Evolutionary conservation across 2,888 invertebrate species (phyloP), one percentile per base, ranked within the genome.

Genomic region (Biston betularia): DNA sequence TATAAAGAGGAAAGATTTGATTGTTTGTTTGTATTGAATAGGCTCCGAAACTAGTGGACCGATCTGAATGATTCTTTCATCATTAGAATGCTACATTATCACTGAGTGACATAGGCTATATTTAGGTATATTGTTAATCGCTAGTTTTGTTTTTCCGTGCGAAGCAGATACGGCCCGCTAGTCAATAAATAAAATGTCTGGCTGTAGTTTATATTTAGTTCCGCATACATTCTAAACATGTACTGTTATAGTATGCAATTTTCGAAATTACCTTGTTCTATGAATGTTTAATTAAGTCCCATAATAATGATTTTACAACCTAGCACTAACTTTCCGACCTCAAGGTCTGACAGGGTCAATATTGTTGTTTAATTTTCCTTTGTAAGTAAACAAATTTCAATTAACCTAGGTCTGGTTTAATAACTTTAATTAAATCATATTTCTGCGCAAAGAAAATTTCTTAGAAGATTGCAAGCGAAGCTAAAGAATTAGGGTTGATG

Each of bases 351-450:
- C 75, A 72, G 75, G 89, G 87, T 88, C 87, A 88, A 84, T 81
- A 83, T 84, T 80, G 83, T 86, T 81, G 76, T 79, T 78, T 79
- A 82, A 84, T 86, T 85, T 82, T 79, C 85, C 81, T 79, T 83
- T 83, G 80, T 80, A 15, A 14, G 75, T 81, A 88, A 85, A 89
- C 84, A 89, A 90, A 88, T 90, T 92, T 92, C 91, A 92, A 92
- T 92, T 92, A 91, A 84, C 84, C 78, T 65, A 73, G 75, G 79
- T 79, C 85, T 76, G 83, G 78, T 87, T 82, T 90, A 90, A 91
- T 91, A 87, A 86, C 84, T 89, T 88, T 89, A 90, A 91, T 92
- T 92, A 92, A 92, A 90, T 91, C 89, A 89, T 91, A 89, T 81
- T 85, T 81, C 81, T 81, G 3, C 4, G 38, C 79, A 80, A 83